These are phyloP conservation scores for Drosophila lowei DNA, from an alignment of 1,140 invertebrate species.

Conservation along the genomic window DNA sequence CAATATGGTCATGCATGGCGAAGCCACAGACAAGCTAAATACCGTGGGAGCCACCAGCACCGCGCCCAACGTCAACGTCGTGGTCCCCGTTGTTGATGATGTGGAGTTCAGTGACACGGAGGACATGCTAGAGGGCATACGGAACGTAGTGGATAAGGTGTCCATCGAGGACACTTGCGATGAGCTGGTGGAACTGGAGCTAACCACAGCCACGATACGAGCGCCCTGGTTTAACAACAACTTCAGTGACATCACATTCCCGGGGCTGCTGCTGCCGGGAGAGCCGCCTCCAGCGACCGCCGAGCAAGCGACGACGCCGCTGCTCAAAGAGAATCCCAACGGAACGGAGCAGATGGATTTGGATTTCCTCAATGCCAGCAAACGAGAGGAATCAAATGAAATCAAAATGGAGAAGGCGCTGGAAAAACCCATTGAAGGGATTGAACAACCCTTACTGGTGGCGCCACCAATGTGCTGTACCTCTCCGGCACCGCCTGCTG, in stretches of 20 bases:
- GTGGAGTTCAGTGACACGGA: constrained; percentile 91
- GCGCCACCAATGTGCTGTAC: constrained; percentile 29
- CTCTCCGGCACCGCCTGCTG: constrained; percentile 7
- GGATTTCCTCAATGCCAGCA: constrained; percentile 36
- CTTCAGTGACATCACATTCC: constrained; percentile 70
- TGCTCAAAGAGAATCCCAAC: constrained; percentile 17
- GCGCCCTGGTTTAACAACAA: constrained; percentile 77
- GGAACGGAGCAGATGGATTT: constrained; percentile 41
- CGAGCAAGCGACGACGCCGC: constrained; percentile 1
- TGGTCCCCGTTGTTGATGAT: constrained; percentile 62
- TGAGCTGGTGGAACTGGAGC: constrained; percentile 70
- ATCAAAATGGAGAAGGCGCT: constrained; percentile 25
- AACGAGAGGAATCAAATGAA: background rate
- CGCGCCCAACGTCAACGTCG: constrained; percentile 10
- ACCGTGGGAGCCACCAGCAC: constrained; percentile 24
- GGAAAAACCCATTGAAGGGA: constrained; percentile 11
- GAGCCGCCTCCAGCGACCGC: constrained; percentile 47
- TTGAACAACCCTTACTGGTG: constrained; percentile 34
- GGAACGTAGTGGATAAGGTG: constrained; percentile 86
- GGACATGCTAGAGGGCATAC: constrained; percentile 92
- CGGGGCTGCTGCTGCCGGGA: constrained; percentile 51
- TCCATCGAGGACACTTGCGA: constrained; percentile 79
- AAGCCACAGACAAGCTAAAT: constrained; percentile 40
- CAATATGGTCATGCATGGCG: constrained; percentile 64
- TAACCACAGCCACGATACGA: constrained; percentile 67